Evolutionary conservation across 2,888 invertebrate genomes (phyloP).

Genomic region (Leptopilina syphax): DNA sequence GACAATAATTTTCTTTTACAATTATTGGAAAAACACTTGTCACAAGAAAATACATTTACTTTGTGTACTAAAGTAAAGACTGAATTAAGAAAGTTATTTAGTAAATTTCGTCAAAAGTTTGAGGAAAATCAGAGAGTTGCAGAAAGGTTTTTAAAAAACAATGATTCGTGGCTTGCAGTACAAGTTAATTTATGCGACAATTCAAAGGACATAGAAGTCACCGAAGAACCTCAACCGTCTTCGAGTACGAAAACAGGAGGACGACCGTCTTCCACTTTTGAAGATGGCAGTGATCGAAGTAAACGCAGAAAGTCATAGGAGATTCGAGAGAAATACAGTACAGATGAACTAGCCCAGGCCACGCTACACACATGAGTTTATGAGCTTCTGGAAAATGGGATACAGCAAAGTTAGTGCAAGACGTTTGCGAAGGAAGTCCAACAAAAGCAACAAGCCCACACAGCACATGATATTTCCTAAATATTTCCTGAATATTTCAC

Average conservation of each 20-base stretch:
- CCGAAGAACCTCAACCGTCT: constrained; percentile 36
- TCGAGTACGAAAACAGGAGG: constrained; percentile 45
- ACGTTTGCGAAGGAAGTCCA: constrained; percentile 52
- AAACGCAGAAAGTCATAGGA: constrained; percentile 52
- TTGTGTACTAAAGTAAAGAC: not conserved
- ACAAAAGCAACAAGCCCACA: constrained; percentile 49
- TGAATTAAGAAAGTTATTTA: constrained; percentile 24
- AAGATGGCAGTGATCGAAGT: constrained; percentile 53
- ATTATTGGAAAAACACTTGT: not conserved
- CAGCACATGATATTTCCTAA: too few relatives aligned
- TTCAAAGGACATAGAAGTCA: constrained; percentile 34
- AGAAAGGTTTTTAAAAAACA: constrained; percentile 36
- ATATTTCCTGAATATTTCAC: too few relatives aligned
- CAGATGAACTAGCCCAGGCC: too few relatives aligned
- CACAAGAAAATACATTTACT: not conserved
- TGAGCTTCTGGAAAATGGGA: constrained; percentile 47
- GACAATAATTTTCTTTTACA: not conserved
- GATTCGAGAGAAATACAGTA: constrained; percentile 41
- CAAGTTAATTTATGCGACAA: constrained; percentile 45
- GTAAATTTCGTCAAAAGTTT: constrained; percentile 45
- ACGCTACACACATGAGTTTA: too few relatives aligned
- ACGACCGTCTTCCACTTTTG: constrained; percentile 51
- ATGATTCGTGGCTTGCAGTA: constrained; percentile 47
- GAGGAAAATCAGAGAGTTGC: constrained; percentile 45
- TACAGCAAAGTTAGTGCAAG: constrained; percentile 54